Evolutionary conservation across 1,140 invertebrate species (phyloP).

Genomic region (Drosophila eugracilis): DNA sequence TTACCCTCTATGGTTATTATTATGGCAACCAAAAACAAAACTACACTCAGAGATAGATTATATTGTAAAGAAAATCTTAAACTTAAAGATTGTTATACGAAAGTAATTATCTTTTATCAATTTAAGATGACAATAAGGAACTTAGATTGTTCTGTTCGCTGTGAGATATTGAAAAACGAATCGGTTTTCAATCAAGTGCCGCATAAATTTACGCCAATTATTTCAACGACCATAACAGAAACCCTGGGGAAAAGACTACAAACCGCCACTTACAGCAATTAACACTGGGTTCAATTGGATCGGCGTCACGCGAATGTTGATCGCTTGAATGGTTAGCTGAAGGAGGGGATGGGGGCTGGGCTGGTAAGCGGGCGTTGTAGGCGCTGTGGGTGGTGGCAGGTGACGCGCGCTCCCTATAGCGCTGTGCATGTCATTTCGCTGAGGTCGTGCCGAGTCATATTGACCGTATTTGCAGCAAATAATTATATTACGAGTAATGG

Average conservation of each 20-base stretch:
- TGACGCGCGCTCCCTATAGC: neutral
- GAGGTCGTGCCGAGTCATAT: neutral
- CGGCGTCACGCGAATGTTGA: conserved; percentile 26
- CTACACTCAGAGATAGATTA: conserved; percentile 1
- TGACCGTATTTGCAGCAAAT: neutral
- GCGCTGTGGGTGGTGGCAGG: neutral
- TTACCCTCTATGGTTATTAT: conserved; percentile 25
- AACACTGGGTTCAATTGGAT: conserved; percentile 73
- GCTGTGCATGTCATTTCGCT: conserved; percentile 4
- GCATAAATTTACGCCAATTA: conserved; percentile 71
- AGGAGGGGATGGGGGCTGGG: neutral
- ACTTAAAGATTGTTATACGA: neutral
- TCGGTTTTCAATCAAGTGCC: conserved; percentile 63
- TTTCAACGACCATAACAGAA: conserved; percentile 23
- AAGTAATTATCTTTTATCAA: neutral
- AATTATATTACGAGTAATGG: neutral
- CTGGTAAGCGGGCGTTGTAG: neutral
- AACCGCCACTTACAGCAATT: conserved; percentile 56
- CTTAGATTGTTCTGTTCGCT: neutral
- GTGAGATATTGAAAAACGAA: conserved; percentile 12
- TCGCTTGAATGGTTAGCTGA: neutral
- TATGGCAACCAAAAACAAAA: neutral
- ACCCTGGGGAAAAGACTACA: conserved; percentile 13
- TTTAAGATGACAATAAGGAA: neutral
- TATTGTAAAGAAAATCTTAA: neutral